Evolutionary conservation across 2,888 invertebrate species (phyloP), one percentile per base, ranked within the genome.

Genomic region (Toxonevra muliebris): DNA sequence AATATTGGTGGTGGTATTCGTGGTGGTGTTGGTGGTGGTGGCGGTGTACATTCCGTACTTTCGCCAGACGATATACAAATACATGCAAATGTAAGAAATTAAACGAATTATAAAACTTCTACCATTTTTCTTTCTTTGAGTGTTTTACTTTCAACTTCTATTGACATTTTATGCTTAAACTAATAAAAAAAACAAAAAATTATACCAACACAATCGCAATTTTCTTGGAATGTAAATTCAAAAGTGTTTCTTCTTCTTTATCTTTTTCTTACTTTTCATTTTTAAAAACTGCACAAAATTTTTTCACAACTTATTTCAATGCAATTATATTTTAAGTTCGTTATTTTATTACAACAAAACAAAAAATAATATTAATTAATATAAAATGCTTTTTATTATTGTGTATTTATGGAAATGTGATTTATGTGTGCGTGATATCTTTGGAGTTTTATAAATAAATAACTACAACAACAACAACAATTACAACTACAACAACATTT

Each of bases 41-140:
- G 70, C 71, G 76, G 69, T 75, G 78, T 75, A 75, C 82, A 78
- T 73, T 75, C 78, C 74, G 76, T 79, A 74, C 76, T 80, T 76
- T 78, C 83, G 74, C 77, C 83, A 74, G 84, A 79, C 78, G 84
- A 84, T 76, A 78, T 84, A 78, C 81, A 84, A 75, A 78, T 84
- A 76, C 83, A 84, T 79, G 78, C 81, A 81, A 81, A 84, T 81
- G 83, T 84, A 84, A 84, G 83, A 50, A 58, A 15, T 54, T 30
- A 45, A 68, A 41, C 12, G 41, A 43, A 41, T 50, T 48, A 48
- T 20, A 60, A 42, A 50, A 19, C 20, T 42, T 42, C 59, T 30
- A 30, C 30, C 2, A 30, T 30, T 42, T 15, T 15, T n/a, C 43
- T 48, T 48, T n/a, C 48, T 48, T 48, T 48, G n/a, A 48, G 48